Conservation (phyloP, 2,888 invertebrate species). For the Chrysina gloriosa region DNA sequence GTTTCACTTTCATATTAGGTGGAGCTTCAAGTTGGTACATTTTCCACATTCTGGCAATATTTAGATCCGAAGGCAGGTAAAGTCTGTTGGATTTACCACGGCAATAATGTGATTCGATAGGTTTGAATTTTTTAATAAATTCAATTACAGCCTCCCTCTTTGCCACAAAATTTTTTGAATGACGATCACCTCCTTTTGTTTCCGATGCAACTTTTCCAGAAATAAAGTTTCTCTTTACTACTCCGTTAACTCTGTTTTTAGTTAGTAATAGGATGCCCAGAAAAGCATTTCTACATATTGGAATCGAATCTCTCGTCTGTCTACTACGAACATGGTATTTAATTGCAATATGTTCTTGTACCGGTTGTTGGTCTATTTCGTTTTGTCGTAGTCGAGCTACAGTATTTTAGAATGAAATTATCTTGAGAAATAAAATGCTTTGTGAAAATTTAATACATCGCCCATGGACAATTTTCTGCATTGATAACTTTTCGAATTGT, state of each 20-base stretch:
- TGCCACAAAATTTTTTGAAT: background rate
- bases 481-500: background rate
- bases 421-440: background rate
- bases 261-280: background rate
- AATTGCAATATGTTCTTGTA: background rate
- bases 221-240: background rate
- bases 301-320: no score
- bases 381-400: background rate
- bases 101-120: background rate
- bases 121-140: conserved; percentile 3
- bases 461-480: background rate
- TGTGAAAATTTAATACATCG: background rate
- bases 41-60: conserved; percentile 3
- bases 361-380: background rate
- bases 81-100: conserved; percentile 1
- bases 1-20: background rate
- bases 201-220: background rate
- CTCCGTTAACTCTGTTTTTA: background rate
- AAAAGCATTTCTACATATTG: background rate
- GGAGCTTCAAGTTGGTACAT: background rate
- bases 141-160: background rate
- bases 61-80: background rate
- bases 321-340: background rate
- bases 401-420: background rate
- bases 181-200: background rate